Evolutionary conservation across 2,888 invertebrate genomes (phyloP).

Genomic region (Cremastinae sp.): DNA sequence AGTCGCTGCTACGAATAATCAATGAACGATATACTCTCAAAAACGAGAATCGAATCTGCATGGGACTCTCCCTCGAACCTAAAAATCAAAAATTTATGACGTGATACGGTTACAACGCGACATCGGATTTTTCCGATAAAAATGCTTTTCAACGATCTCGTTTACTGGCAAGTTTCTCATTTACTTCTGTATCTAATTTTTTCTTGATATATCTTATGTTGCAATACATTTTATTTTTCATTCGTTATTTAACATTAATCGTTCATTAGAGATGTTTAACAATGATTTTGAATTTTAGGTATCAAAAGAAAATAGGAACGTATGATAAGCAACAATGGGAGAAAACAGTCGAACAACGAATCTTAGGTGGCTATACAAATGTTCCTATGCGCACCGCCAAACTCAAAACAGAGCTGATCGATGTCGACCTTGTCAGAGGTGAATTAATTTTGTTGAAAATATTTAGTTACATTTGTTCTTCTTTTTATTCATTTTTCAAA

Average conservation of each 20-base stretch:
- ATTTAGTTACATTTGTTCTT: too few species aligned
- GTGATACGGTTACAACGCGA: too few species aligned
- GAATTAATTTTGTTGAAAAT: too few species aligned
- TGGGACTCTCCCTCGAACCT: too few species aligned
- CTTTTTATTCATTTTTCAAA: too few species aligned
- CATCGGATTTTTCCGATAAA: slow-evolving; percentile 27
- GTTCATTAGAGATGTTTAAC: background rate
- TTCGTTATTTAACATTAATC: too few species aligned
- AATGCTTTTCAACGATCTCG: slow-evolving; percentile 66
- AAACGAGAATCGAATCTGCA: too few species aligned
- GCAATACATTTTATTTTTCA: too few species aligned
- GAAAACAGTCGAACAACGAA: slow-evolving; percentile 95
- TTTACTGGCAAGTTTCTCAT: slow-evolving; percentile 65
- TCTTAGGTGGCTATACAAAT: slow-evolving; percentile 91
- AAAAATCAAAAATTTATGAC: too few species aligned
- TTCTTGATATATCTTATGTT: background rate
- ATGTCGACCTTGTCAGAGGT: slow-evolving; percentile 98
- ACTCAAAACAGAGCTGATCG: slow-evolving; percentile 95
- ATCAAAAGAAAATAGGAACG: slow-evolving; percentile 97
- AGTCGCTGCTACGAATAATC: too few species aligned
- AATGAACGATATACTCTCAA: too few species aligned
- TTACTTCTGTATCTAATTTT: background rate
- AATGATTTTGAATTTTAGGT: slow-evolving; percentile 83
- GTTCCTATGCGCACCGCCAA: slow-evolving; percentile 89
- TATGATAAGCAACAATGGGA: slow-evolving; percentile 99